These are phyloP conservation scores for Cliona cf. orientalis DNA, from an alignment of 37 sponge, comb jelly and placozoan species.

Conservation along the genomic window DNA sequence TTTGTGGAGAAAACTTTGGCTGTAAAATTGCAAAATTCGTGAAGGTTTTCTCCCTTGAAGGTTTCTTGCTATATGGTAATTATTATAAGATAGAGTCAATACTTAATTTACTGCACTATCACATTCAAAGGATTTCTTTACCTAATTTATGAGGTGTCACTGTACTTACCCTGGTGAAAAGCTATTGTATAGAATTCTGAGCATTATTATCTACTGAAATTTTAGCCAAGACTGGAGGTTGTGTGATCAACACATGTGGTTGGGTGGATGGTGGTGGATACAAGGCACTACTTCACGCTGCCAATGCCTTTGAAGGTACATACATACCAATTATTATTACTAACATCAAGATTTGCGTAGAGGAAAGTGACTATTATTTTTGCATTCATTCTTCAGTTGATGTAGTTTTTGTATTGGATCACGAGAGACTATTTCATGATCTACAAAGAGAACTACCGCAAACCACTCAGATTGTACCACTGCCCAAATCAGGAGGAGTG, in stretches of 20 bases:
- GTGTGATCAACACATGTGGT: constrained; percentile 95
- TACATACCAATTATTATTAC: background rate
- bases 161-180: too few species aligned
- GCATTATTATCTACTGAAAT: too few species aligned
- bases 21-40: too few species aligned
- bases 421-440: constrained; percentile 86
- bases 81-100: too few species aligned
- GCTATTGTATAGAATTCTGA: too few species aligned
- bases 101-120: too few species aligned
- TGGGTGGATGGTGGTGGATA: constrained; percentile 95
- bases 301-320: constrained; percentile 74
- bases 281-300: constrained; percentile 78
- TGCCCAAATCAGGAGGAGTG: constrained; percentile 97
- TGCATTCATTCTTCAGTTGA: constrained; percentile 63
- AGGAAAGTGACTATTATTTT: too few species aligned
- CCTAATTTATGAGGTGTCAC: too few species aligned
- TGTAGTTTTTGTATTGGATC: constrained; percentile 90
- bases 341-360: background rate
- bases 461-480: constrained; percentile 62
- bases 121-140: too few species aligned
- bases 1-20: too few species aligned
- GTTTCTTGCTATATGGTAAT: too few species aligned
- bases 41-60: too few species aligned
- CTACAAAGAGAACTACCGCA: constrained; percentile 78
- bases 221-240: constrained; percentile 79